These are phyloP conservation scores for Etia nguti DNA, from an alignment of 2,113 vertebrate species.

Conservation along the genomic window DNA sequence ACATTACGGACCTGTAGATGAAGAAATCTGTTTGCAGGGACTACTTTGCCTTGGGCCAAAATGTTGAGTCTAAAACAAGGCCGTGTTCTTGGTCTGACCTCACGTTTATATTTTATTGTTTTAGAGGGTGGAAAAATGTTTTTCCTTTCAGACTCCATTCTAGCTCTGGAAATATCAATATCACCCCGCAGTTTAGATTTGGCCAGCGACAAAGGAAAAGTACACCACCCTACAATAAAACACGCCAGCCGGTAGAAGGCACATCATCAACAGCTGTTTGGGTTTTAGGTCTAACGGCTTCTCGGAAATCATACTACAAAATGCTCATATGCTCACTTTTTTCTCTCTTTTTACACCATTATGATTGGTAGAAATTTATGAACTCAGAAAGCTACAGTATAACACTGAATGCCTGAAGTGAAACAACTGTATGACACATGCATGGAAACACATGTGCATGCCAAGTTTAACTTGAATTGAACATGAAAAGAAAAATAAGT, in stretches of 20 bases:
- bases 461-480: background rate
- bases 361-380: background rate
- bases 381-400: background rate
- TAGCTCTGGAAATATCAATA: conserved; percentile 58
- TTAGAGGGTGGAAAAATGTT: conserved; percentile 42
- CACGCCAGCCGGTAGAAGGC: background rate
- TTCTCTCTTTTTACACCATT: background rate
- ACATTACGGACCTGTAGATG: background rate
- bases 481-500: background rate
- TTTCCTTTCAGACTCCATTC: conserved; percentile 33
- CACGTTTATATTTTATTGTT: conserved; percentile 48
- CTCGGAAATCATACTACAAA: background rate
- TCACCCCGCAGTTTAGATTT: conserved; percentile 23
- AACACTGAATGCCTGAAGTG: background rate
- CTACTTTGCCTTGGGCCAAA: background rate
- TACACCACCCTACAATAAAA: conserved; percentile 34
- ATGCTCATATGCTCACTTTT: background rate
- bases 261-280: conserved; percentile 24
- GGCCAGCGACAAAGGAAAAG: conserved; percentile 41
- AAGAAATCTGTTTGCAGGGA: background rate
- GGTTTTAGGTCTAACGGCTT: background rate
- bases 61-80: conserved; percentile 6
- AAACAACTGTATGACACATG: background rate
- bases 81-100: background rate
- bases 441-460: background rate